Percentiles rank a stretch among this genome's conserved stretches.
phyloP scores from a whole-genome alignment of 2,888 invertebrate species.

The Venusia cambrica region DNA sequence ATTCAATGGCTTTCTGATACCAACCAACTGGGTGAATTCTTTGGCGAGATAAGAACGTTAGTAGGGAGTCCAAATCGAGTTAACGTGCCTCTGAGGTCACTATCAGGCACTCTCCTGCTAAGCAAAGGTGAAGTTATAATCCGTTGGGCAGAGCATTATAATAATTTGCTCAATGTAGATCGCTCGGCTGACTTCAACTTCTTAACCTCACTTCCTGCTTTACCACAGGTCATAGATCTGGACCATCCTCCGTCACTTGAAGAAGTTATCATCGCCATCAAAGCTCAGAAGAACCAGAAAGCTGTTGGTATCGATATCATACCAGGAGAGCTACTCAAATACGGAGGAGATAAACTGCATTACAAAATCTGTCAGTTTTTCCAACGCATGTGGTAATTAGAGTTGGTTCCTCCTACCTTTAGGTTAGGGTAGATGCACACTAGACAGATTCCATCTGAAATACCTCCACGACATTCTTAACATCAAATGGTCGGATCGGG shows the following conservation, averaged over 20 bases:
- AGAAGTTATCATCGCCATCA: not conserved
- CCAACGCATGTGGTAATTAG: not conserved
- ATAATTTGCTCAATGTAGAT: conserved; percentile 5
- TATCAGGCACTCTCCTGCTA: not conserved
- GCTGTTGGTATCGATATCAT: conserved; percentile 1
- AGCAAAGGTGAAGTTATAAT: conserved; percentile 2
- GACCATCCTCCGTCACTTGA: not conserved
- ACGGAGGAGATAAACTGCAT: conserved; percentile 6
- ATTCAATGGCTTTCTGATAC: conserved; percentile 5
- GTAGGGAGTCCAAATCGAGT: not conserved
- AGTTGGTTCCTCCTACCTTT: not conserved
- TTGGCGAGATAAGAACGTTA: conserved; percentile 1
- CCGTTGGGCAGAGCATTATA: conserved; percentile 6
- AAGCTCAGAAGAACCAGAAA: conserved; percentile 1
- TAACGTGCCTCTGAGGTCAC: not conserved
- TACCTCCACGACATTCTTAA: too few species aligned
- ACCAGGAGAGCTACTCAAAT: conserved; percentile 2
- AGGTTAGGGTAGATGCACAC: too few species aligned
- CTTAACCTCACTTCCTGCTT: not conserved
- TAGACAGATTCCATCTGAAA: too few species aligned
- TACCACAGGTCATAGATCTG: not conserved
- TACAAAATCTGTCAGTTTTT: not conserved
- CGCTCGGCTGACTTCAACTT: conserved; percentile 1
- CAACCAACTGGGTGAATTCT: conserved; percentile 5
- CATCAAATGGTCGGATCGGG: too few species aligned